Evolutionary conservation across 2,113 vertebrate species (phyloP), one percentile per base, ranked within the genome.

Genomic region (Psophia crepitans): DNA sequence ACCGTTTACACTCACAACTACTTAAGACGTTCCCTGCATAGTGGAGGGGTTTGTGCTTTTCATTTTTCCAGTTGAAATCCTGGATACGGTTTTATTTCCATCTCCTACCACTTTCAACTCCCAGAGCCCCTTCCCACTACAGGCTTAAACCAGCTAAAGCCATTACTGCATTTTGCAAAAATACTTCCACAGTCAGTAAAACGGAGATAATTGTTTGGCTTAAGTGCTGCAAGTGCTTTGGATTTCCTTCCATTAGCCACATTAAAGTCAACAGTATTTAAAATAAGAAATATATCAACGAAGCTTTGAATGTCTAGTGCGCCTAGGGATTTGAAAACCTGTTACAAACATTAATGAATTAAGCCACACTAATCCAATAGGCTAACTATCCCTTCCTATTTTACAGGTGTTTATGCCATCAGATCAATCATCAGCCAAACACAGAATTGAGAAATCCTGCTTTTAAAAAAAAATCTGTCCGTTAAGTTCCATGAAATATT

Each of bases 1-100:
- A 0, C 5, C 1, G 7, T 28, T 74, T 10, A 19, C 1, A 0
- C 46, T 54, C 18, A 0, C 0, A 17, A 23, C 4, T 5, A 1
- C 21, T 28, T 11, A 14, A 32, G 56, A 26, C 1, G 0, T 30
- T 58, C 28, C 35, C 15, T 12, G 51, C 43, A 1, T 1, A 1
- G 20, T 2, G 22, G 33, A 76, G 44, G 27, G 16, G 0, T 66
- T 41, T 30, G 23, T 11, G 33, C 30, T 0, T n/a, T 53, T 46
- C 9, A 2, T 6, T 43, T 73, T 75, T 43, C 17, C 0, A 14
- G 71, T 41, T 39, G 37, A 39, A 85, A 66, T 91, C 37, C 69
- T 23, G 82, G 22, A 18, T 24, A 1, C 0, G 1, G 41, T 17
- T 89, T 49, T 5, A 26, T 22, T 35, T 26, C 18, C 0, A 17